A percentile compares a stretch with the other conserved stretches of the same genome.
Conservation (phyloP, 2,113 vertebrate genomes). For the Falcunculus frontatus region DNA sequence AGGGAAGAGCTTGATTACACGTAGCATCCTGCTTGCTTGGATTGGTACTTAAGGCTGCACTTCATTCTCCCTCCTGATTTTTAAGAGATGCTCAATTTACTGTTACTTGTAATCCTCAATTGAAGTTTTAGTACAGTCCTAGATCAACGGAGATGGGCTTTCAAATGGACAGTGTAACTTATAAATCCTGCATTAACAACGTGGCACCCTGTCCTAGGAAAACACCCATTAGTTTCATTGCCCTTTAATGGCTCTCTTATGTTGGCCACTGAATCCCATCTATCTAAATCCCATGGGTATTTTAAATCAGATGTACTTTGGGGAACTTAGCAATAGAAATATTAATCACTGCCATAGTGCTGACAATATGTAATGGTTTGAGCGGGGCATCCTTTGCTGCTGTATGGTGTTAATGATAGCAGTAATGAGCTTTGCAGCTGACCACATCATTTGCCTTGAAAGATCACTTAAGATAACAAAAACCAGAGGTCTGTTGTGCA, state of each 20-base stretch:
- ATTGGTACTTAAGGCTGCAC: not conserved
- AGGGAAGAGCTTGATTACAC: not conserved
- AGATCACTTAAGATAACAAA: not conserved
- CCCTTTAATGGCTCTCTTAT: not conserved
- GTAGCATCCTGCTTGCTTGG: not conserved
- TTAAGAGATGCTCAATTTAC: not conserved
- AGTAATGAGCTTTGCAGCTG: not conserved
- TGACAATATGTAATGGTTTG: not conserved
- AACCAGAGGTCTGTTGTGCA: not conserved
- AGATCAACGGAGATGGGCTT: not conserved
- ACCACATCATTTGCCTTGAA: not conserved
- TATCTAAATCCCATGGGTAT: not conserved
- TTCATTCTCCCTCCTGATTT: not conserved
- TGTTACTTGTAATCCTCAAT: not conserved
- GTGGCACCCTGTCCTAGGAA: not conserved
- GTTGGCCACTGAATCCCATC: not conserved
- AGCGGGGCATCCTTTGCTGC: not conserved
- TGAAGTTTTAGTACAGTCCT: not conserved
- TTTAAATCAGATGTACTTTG: not conserved
- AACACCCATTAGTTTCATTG: not conserved
- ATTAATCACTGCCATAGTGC: not conserved
- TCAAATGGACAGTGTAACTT: not conserved
- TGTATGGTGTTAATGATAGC: not conserved
- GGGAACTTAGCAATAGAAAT: not conserved
- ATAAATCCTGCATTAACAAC: not conserved